These are phyloP conservation scores for Syngnathus scovelli DNA, from an alignment of 2,113 vertebrate species.

Conservation along the genomic window DNA sequence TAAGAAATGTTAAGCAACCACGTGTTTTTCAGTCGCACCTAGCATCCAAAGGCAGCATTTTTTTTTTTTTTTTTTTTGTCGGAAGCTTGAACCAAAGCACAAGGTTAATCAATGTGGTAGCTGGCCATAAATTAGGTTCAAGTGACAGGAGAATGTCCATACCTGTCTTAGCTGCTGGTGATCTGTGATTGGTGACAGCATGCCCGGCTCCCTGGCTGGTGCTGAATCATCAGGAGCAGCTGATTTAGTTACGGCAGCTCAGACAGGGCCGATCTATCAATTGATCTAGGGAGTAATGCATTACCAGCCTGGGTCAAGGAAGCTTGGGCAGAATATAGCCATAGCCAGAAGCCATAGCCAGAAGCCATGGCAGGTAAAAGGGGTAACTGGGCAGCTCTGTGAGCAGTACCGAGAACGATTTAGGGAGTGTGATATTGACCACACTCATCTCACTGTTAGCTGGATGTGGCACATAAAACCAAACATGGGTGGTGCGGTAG, in stretches of 20 bases:
- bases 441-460: slow-evolving; percentile 65
- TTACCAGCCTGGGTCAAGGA: slow-evolving; percentile 62
- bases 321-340: slow-evolving; percentile 56
- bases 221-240: slow-evolving; percentile 71
- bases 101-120: slow-evolving; percentile 76
- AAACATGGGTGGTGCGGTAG: slow-evolving; percentile 41
- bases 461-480: slow-evolving; percentile 56
- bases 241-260: slow-evolving; percentile 62
- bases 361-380: slow-evolving; percentile 40
- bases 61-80: slow-evolving; percentile 49
- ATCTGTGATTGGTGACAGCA: slow-evolving; percentile 71
- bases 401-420: slow-evolving; percentile 52
- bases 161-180: slow-evolving; percentile 64
- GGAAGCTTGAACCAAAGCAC: slow-evolving; percentile 61
- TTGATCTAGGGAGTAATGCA: slow-evolving; percentile 57
- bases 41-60: slow-evolving; percentile 30
- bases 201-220: slow-evolving; percentile 59
- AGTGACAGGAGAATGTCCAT: slow-evolving; percentile 70
- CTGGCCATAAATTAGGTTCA: slow-evolving; percentile 70
- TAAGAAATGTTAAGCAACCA: slow-evolving; percentile 47
- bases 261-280: slow-evolving; percentile 67
- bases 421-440: slow-evolving; percentile 56
- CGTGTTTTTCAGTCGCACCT: slow-evolving; percentile 36
- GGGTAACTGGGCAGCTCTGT: slow-evolving; percentile 34
- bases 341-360: slow-evolving; percentile 43